Base-by-base conservation (phyloP, 1,140 invertebrate genomes). In the Drosophila aff. region DNA sequence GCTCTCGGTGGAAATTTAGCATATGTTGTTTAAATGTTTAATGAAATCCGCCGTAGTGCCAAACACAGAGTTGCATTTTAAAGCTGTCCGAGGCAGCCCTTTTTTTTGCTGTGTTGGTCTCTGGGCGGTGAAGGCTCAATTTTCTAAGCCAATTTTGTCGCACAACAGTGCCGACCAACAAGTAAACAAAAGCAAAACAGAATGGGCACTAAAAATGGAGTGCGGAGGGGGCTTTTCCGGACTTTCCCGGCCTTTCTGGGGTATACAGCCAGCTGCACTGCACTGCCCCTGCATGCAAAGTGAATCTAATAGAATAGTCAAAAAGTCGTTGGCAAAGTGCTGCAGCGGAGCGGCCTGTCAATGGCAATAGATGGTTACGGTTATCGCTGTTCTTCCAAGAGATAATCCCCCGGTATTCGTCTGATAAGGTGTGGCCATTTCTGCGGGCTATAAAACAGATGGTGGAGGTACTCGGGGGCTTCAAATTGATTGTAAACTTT, bases 11-110 rank as follows among this genome's bases (percentile, higher is more conserved):
- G 66, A 85, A 85, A 76, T 90, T 82, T 85, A 89, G 79, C 85
- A 91, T 90, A 90, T 90, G 86, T 90, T 90, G 76, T 68, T 76
- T 90, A 79, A 90, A 90, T 90, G 55, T 90, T 90, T 90, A 90
- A 90, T 90, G 85, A 90, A 90, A 90, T 90, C 68, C 85, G 60
- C 83, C 71, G 55, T 87, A 81, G 83, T 78, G 73, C 68, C 85
- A 36, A 52, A 77, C 86, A 82, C 86, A 90, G 86, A 90, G 86
- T 82, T 91, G 79, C 85, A 90, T 90, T 85, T 90, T 89, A 81
- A 84, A 89, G 85, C 76, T 33, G 67, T 15, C 33, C 41, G 53
- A n/a, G 26, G 64, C 59, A 57, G 7, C 4, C 43, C n/a, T 15
- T 41, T 38, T 26, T 28, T 41, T 36, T 46, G 49, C 40, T 46